Conservation (phyloP, 2,888 invertebrate genomes). For the Hirudinaria manillensis region DNA sequence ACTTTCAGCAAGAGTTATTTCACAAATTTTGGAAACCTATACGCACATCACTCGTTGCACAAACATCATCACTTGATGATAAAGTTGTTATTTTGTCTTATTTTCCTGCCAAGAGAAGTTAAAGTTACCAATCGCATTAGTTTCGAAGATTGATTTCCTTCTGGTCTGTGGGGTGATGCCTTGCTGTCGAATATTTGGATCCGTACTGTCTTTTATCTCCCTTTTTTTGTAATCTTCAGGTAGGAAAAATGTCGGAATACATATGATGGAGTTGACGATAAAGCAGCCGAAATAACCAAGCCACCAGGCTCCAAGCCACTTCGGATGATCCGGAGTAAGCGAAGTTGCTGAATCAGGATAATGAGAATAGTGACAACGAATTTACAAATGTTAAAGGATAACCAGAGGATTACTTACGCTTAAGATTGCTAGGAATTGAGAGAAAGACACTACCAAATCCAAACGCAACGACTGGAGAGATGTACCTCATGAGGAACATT, state of each 20-base stretch:
- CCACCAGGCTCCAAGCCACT: constrained; percentile 37
- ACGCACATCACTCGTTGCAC: no score
- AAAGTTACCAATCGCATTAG: no score
- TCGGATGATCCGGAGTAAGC: constrained; percentile 29
- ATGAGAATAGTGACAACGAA: constrained; percentile 1
- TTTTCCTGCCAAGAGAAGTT: no score
- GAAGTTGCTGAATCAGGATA: constrained; percentile 24
- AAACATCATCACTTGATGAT: no score
- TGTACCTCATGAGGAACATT: constrained; percentile 29
- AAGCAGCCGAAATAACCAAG: constrained; percentile 33
- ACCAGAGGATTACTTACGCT: background rate
- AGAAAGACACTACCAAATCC: constrained; percentile 29
- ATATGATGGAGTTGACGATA: constrained; percentile 22
- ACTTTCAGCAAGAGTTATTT: background rate
- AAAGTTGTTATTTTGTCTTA: no score
- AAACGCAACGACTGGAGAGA: constrained; percentile 30
- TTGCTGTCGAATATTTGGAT: no score
- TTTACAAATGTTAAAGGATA: background rate
- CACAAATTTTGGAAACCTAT: background rate
- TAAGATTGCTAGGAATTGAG: constrained; percentile 18
- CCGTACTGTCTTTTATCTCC: no score
- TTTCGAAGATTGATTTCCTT: no score
- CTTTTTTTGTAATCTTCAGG: constrained; percentile 20
- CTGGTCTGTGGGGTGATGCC: no score
- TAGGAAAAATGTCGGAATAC: constrained; percentile 30